Evolutionary conservation across 2,113 vertebrate species (phyloP).

Genomic region (Balaeniceps rex): DNA sequence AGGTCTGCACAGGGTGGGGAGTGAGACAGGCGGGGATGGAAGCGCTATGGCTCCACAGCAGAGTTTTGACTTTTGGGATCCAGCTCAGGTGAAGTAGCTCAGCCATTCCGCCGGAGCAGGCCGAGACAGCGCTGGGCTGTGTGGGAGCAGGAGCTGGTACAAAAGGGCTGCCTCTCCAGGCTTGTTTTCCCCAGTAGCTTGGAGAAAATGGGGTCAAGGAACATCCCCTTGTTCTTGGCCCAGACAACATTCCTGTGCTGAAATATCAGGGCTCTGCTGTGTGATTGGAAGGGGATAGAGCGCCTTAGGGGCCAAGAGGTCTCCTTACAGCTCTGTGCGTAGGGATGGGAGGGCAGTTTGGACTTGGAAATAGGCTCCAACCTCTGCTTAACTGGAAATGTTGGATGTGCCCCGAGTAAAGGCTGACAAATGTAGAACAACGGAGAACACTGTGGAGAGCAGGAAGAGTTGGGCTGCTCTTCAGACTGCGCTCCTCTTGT

Average conservation of each 20-base stretch:
- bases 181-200: not conserved
- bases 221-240: not conserved
- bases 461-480: not conserved
- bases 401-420: not conserved
- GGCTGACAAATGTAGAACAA: not conserved
- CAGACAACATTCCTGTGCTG: not conserved
- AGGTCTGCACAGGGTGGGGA: rapidly evolving
- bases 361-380: not conserved
- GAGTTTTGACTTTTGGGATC: not conserved
- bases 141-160: not conserved
- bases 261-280: not conserved
- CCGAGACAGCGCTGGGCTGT: not conserved
- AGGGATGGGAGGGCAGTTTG: not conserved
- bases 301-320: not conserved
- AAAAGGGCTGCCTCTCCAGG: not conserved
- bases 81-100: not conserved
- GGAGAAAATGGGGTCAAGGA: not conserved
- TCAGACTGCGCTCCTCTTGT: not conserved
- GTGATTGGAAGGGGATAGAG: not conserved
- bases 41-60: not conserved
- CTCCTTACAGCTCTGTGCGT: not conserved
- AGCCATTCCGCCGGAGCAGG: not conserved
- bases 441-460: not conserved
- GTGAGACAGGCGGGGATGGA: not conserved
- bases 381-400: not conserved